Base-by-base conservation (phyloP, 2,797 vertebrate species). In the Euphonia xanthogaster region DNA sequence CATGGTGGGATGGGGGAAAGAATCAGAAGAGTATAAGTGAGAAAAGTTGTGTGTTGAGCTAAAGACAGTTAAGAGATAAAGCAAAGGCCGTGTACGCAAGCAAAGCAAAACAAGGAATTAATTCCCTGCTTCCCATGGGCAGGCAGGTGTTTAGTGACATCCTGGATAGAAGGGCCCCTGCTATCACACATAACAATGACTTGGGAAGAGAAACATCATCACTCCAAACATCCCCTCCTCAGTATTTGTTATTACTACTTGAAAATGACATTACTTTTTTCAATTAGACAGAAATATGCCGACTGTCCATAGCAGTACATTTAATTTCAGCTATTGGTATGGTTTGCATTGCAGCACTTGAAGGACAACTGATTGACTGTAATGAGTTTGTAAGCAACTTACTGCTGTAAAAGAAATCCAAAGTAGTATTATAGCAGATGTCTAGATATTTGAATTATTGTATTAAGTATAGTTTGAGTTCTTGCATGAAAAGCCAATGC, bases 71-170 rank as follows among this genome's bases (percentile, higher is more conserved):
- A 37, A 54, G 37, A 53, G 8, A 17, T 40, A 53, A 81, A 75
- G 14, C 16, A 47, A 70, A 70, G 57, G 3, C 39, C 4, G 3
- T 25, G 37, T 12, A 33, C 0, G 1, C 17, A 42, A 58, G 14
- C 39, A 53, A 58, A 65, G 5, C 33, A 53, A 63, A 75, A 31
- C 23, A 28, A 70, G 25, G 39, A 70, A 47, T 53, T 47, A 8
- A 47, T 53, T 75, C 31, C 22, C 20, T n/a, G 17, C 40, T 81
- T 76, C 24, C 40, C 14, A 9, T 10, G 4, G 10, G 7, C 39
- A 39, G 28, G 24, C 61, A 35, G 9, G 9, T 50, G 7, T 53
- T 70, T 19, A 63, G 12, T 7, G 30, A 30, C 28, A 33, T 62
- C 33, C 31, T 70, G 30, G 33, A 70, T 15, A 40, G 25, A 51